Evolutionary conservation across 2,797 vertebrate genomes (phyloP), one percentile per base, ranked within the genome.

Genomic region (Echeneis naucrates): DNA sequence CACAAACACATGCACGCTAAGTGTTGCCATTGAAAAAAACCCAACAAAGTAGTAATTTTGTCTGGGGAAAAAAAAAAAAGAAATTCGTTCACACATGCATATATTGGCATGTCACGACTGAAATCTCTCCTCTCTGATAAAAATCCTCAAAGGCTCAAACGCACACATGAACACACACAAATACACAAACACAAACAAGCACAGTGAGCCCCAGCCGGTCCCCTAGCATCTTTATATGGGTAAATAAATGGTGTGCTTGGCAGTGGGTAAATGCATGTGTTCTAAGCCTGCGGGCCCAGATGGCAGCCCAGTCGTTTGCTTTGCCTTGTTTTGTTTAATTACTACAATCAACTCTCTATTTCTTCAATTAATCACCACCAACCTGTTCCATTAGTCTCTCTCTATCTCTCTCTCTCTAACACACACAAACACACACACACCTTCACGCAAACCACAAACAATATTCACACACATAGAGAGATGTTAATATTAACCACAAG

Each of bases 301-400:
- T 97, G 96, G 97, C 88, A 71, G 85, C 90, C 58, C 94, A 96
- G 96, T 97, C 96, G 96, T 97, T 97, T 96, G 96, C 96, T 96
- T 97, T 96, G 97, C 96, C 96, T 97, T 97, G 96, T 97, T 98
- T 97, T 97, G 95, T 96, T 97, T 98, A 98, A 98, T 98, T 97
- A 97, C 96, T 96, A 98, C 97, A 97, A 98, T 98, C 96, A 97
- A 98, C 96, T 96, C 95, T 96, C 94, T 95, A 97, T 97, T 97
- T 96, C 96, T 95, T 95, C 96, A 96, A 97, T 98, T 97, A 97
- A 98, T 98, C 97, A 98, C 96, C 96, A 97, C 94, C 96, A 96
- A 97, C 96, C 96, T 96, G 95, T 97, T 97, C 95, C 96, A 96
- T 97, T 96, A 95, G 93, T 95, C 80, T 81, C 80, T 78, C 81